Evolutionary conservation across 2,113 vertebrate species (phyloP).

Genomic region (Paratilapia polleni): DNA sequence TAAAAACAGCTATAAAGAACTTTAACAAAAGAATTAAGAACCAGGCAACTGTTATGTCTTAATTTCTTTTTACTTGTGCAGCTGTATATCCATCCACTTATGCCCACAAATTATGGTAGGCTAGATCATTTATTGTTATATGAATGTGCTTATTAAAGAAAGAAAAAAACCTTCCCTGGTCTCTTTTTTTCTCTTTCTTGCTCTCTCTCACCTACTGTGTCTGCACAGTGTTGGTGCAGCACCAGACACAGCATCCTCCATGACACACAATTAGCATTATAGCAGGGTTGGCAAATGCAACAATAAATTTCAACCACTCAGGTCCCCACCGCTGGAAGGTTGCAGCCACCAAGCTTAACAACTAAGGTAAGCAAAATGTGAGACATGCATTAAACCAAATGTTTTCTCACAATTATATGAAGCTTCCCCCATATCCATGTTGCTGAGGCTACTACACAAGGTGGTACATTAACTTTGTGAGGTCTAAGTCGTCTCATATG

Average conservation of each 20-base stretch:
- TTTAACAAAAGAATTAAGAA: no score
- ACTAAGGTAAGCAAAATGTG: background rate
- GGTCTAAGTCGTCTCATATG: background rate
- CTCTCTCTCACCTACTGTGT: background rate
- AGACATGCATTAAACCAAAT: background rate
- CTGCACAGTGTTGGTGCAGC: background rate
- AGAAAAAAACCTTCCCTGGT: accelerated
- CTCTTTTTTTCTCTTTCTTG: background rate
- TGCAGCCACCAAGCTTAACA: background rate
- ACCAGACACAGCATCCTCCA: background rate
- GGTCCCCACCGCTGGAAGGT: background rate
- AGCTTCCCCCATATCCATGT: background rate
- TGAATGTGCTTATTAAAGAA: background rate
- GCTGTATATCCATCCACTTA: background rate
- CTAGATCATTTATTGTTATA: background rate
- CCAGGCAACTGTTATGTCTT: no score
- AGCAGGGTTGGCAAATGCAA: background rate
- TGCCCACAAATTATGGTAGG: background rate
- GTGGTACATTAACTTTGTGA: background rate
- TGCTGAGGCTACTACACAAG: background rate
- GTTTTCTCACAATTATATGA: background rate
- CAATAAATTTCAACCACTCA: background rate
- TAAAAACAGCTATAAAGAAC: background rate
- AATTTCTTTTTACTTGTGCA: background rate
- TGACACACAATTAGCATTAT: constrained; percentile 4